phyloP scores from a whole-genome alignment of 2,888 invertebrate species.

The Trichogramma evanescens region DNA sequence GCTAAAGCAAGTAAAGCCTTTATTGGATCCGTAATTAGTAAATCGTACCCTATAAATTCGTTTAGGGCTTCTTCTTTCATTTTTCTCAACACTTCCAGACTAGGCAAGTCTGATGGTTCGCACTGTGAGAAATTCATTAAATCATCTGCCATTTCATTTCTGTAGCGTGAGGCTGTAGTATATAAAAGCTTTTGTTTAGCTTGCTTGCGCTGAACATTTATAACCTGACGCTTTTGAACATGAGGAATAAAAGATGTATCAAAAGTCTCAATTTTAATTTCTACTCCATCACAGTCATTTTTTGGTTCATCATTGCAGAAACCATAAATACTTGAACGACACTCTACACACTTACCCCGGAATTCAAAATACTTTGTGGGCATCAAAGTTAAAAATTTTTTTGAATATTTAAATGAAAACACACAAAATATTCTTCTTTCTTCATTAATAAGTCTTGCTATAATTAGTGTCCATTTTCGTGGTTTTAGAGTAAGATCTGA shows the following conservation, averaged over 20 bases:
- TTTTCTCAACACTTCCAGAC: neutral
- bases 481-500: neutral
- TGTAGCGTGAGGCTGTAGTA: neutral
- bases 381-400: neutral
- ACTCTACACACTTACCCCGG: neutral
- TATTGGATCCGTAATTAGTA: neutral
- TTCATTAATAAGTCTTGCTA: neutral
- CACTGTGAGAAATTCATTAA: neutral
- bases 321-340: neutral
- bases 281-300: neutral
- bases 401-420: neutral
- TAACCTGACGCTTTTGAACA: neutral
- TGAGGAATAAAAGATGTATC: neutral
- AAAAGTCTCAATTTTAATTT: neutral
- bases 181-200: neutral
- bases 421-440: neutral
- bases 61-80: neutral
- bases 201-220: neutral
- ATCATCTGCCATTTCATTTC: neutral
- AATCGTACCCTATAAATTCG: neutral
- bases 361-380: neutral
- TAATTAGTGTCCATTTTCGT: neutral
- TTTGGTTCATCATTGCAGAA: neutral
- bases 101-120: neutral
- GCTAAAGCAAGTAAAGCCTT: neutral